Percentiles rank a stretch among this genome's conserved stretches.
phyloP scores from a whole-genome alignment of 2,113 vertebrate species.

The Platichthys flesus region DNA sequence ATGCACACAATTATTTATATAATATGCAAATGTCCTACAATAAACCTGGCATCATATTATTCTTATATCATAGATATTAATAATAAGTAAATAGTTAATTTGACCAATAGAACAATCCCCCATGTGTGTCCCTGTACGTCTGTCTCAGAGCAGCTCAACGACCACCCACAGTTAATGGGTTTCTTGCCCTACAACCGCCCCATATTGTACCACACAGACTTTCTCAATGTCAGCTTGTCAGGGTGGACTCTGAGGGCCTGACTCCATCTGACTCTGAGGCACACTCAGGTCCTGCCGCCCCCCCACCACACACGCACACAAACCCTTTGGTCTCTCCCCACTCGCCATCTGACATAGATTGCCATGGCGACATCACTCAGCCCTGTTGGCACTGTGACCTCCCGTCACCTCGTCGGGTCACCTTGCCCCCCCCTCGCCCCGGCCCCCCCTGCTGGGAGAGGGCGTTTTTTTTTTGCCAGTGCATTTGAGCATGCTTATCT shows the following conservation, averaged over 20 bases:
- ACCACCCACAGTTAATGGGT: constrained; percentile 50
- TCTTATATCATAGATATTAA: no score
- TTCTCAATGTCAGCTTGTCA: constrained; percentile 73
- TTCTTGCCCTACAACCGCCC: constrained; percentile 65
- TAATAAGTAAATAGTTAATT: not conserved
- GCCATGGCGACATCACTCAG: constrained; percentile 60
- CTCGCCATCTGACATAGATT: constrained; percentile 48
- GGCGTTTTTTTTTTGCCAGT: constrained; percentile 5
- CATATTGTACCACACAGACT: constrained; percentile 57
- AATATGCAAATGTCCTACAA: no score
- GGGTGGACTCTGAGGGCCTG: constrained; percentile 57
- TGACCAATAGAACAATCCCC: not conserved
- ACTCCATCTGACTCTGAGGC: constrained; percentile 42
- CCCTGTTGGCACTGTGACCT: constrained; percentile 70
- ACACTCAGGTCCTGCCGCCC: constrained; percentile 31
- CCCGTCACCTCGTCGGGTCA: constrained; percentile 67
- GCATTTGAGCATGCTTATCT: constrained; percentile 14
- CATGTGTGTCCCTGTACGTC: not conserved
- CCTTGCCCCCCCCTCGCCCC: constrained; percentile 60
- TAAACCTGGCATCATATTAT: no score
- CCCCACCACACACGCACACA: not conserved
- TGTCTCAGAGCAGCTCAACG: constrained; percentile 29
- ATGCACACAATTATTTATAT: no score
- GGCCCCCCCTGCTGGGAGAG: constrained; percentile 38
- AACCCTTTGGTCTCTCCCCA: not conserved